phyloP scores from a whole-genome alignment of 2,113 vertebrate genomes.

The Acanthisitta chloris region DNA sequence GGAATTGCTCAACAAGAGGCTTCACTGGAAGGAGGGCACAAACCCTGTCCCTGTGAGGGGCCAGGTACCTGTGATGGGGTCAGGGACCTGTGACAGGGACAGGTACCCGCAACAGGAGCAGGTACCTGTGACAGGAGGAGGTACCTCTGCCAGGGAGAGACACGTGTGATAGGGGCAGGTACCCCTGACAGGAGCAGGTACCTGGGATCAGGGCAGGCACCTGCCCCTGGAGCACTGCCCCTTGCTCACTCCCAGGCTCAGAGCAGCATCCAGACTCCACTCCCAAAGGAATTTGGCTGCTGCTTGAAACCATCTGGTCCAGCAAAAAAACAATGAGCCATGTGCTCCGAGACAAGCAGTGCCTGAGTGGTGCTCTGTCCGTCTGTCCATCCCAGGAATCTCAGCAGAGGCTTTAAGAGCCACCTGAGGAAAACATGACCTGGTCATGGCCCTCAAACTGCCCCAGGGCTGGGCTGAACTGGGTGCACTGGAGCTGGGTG shows the following conservation, averaged over 20 bases:
- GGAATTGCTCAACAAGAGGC: accelerated
- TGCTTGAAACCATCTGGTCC: background rate
- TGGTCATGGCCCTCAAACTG: background rate
- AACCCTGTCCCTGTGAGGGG: background rate
- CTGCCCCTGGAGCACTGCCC: background rate
- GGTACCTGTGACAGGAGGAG: background rate
- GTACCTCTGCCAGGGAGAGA: too few relatives aligned
- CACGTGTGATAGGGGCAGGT: too few relatives aligned
- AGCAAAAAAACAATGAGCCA: background rate
- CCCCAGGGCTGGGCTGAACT: background rate
- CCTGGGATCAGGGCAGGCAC: background rate
- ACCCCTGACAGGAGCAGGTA: background rate
- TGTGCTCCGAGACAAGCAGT: background rate
- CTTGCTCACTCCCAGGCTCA: background rate
- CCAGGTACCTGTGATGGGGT: background rate
- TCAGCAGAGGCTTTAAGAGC: background rate
- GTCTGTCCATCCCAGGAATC: background rate
- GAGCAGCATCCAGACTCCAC: background rate
- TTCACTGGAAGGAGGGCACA: background rate
- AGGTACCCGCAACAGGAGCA: background rate
- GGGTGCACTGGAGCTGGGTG: background rate
- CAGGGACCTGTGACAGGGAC: background rate
- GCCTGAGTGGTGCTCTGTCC: accelerated
- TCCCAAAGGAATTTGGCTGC: background rate
- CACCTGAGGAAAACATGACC: background rate